These are phyloP conservation scores for Alosa alosa DNA, from an alignment of 2,113 vertebrate species.

Conservation along the genomic window DNA sequence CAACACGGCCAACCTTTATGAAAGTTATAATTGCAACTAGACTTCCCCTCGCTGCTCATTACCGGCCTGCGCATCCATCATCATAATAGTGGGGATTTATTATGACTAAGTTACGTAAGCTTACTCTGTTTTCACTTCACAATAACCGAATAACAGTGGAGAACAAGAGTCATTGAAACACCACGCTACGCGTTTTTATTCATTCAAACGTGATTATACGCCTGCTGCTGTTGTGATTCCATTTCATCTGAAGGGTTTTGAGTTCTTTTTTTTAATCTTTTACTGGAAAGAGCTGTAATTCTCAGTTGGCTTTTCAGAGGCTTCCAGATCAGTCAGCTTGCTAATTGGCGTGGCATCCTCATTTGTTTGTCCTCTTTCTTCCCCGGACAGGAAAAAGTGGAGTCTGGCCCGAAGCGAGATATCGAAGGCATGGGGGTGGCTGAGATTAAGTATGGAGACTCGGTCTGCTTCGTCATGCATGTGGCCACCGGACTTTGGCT, in stretches of 20 bases:
- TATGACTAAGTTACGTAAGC: conserved; percentile 8
- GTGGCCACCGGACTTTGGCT: conserved; percentile 87
- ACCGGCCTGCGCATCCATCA: conserved; percentile 5
- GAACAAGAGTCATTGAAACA: conserved; percentile 13
- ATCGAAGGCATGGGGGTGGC: conserved; percentile 93
- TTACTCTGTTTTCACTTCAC: neutral
- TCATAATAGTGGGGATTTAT: conserved; percentile 26
- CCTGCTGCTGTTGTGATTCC: neutral
- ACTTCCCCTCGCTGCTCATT: conserved; percentile 22
- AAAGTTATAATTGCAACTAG: neutral
- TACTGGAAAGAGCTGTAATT: neutral
- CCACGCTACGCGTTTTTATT: conserved; percentile 9
- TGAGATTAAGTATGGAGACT: conserved; percentile 96
- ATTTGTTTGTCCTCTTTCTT: conserved; percentile 15
- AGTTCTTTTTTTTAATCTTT: conserved; percentile 3
- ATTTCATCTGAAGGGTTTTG: conserved; percentile 12
- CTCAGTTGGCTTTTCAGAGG: neutral
- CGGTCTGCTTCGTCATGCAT: conserved; percentile 90
- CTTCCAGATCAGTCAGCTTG: neutral
- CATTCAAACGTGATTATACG: neutral
- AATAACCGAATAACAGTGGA: neutral
- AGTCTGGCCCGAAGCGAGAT: conserved; percentile 83
- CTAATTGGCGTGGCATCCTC: neutral
- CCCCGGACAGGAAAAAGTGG: conserved; percentile 83
- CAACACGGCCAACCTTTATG: neutral